phyloP scores from a whole-genome alignment of 2,797 vertebrate genomes.

The Eospalax fontanierii region DNA sequence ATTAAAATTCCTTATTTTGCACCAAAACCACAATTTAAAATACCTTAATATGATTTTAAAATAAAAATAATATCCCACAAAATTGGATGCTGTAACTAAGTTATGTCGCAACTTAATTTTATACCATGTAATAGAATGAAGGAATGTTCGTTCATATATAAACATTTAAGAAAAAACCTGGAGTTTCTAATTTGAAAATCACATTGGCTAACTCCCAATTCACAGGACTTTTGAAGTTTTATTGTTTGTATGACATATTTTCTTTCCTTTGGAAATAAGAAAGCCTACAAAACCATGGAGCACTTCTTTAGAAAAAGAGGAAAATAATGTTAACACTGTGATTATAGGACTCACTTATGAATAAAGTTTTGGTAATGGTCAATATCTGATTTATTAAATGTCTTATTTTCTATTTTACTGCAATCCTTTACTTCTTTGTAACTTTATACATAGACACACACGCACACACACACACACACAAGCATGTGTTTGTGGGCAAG shows the following conservation, averaged over 20 bases:
- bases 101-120: neutral
- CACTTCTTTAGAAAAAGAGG: neutral
- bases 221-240: neutral
- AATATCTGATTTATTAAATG: neutral
- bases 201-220: neutral
- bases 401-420: neutral
- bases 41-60: slow-evolving; percentile 49
- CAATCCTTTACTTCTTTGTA: neutral
- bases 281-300: neutral
- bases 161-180: neutral
- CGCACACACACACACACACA: neutral
- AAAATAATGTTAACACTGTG: neutral
- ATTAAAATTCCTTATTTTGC: slow-evolving; percentile 32
- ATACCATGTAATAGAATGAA: slow-evolving; percentile 19
- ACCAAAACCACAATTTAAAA: slow-evolving; percentile 55
- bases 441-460: too few species aligned
- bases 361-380: neutral
- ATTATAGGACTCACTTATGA: neutral
- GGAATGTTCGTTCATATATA: neutral
- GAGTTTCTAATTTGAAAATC: neutral
- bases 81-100: slow-evolving; percentile 40
- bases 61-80: neutral
- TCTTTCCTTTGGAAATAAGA: neutral
- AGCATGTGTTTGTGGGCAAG: neutral
- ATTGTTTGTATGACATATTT: neutral